A percentile compares a stretch with the other conserved stretches of the same genome.
These are phyloP conservation scores for Seira sanloemensis DNA, from an alignment of 2,888 invertebrate species.

Conservation along the genomic window DNA sequence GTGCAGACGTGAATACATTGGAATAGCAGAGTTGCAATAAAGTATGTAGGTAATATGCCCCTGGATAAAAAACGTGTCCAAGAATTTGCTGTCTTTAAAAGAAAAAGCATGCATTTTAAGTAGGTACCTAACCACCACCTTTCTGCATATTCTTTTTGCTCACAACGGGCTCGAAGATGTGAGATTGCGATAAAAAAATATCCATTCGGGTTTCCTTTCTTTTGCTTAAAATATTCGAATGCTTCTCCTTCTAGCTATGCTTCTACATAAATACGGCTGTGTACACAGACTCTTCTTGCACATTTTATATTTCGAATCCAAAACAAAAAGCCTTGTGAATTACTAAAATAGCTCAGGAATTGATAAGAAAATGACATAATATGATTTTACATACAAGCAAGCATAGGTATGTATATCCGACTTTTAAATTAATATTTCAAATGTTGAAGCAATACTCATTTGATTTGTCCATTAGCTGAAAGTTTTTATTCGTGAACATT, in stretches of 20 bases:
- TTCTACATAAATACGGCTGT: neutral
- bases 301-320: neutral
- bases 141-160: neutral
- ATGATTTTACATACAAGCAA: too few species aligned
- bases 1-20: neutral
- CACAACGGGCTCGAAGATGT: neutral
- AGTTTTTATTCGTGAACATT: too few species aligned
- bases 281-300: neutral
- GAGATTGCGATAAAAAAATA: neutral
- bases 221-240: conserved; percentile 4
- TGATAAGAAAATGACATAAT: too few species aligned
- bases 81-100: conserved; percentile 25
- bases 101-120: conserved; percentile 52
- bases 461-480: too few species aligned
- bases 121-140: conserved; percentile 47
- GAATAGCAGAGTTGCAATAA: neutral
- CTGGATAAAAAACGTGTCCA: conserved; percentile 53
- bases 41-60: neutral
- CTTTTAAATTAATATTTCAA: too few species aligned
- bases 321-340: too few species aligned
- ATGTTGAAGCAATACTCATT: too few species aligned
- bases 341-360: too few species aligned
- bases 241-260: neutral
- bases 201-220: neutral
- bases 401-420: too few species aligned